A percentile compares a stretch with the other conserved stretches of the same genome.
Conservation (phyloP, 2,888 invertebrate genomes). For the Hirtodrosophila histrioides region DNA sequence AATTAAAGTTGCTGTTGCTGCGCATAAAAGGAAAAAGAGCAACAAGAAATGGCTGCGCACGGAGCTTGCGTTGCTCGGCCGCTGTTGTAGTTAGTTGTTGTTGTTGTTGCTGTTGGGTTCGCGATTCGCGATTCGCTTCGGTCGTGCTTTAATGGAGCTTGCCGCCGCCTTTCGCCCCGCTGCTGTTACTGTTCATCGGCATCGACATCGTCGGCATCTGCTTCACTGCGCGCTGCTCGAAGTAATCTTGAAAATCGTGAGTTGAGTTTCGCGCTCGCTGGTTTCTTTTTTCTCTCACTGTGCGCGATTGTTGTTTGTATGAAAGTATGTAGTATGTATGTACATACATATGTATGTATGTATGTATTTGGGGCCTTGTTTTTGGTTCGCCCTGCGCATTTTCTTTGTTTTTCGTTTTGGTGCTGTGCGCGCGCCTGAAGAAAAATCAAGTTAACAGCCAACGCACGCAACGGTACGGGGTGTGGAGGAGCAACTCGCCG, state of each 20-base stretch:
- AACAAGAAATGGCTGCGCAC: slow-evolving; percentile 49
- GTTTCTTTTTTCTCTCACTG: slow-evolving; percentile 48
- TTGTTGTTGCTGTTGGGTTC: slow-evolving; percentile 24
- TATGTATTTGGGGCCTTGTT: slow-evolving; percentile 40
- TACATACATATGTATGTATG: background rate
- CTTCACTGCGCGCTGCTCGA: slow-evolving; percentile 37
- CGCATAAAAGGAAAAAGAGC: slow-evolving; percentile 56
- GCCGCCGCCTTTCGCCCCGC: slow-evolving; percentile 31
- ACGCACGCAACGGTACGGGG: slow-evolving; percentile 60
- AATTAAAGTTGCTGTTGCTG: slow-evolving; percentile 28
- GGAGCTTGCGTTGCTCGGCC: slow-evolving; percentile 66
- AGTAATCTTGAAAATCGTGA: slow-evolving; percentile 78
- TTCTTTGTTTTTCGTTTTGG: slow-evolving; percentile 72
- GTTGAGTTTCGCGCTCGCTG: slow-evolving; percentile 61
- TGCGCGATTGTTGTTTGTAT: slow-evolving; percentile 21
- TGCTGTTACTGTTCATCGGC: background rate
- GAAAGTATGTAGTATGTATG: slow-evolving; percentile 12
- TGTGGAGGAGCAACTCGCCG: slow-evolving; percentile 50
- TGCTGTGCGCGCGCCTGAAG: slow-evolving; percentile 57
- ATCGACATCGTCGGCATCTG: slow-evolving; percentile 15
- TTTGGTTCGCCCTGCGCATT: slow-evolving; percentile 68
- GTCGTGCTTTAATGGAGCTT: slow-evolving; percentile 66
- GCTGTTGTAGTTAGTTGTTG: slow-evolving; percentile 20
- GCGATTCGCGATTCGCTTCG: slow-evolving; percentile 49
- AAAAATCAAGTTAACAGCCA: slow-evolving; percentile 77